Percentiles rank a stretch among this genome's conserved stretches.
Conservation (phyloP, 2,888 invertebrate species). For the Acanthosepion pharaonis region DNA sequence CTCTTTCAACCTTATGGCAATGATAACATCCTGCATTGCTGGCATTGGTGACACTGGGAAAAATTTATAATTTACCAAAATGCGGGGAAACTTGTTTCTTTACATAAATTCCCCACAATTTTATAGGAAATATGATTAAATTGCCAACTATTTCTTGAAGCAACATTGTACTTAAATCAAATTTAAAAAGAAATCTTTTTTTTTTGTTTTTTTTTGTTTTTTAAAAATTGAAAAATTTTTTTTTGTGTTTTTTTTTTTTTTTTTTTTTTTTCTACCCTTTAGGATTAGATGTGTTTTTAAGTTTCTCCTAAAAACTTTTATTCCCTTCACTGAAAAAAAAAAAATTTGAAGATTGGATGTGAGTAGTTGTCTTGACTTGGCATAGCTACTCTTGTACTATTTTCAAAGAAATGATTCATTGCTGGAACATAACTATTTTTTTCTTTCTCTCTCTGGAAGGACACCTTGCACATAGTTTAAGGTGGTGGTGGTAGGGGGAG, state of each 20-base stretch:
- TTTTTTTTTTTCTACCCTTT: not conserved
- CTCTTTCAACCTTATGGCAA: not conserved
- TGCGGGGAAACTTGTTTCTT: not conserved
- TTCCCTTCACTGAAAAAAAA: not conserved
- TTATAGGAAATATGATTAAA: not conserved
- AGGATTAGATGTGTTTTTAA: not conserved
- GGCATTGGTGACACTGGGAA: not conserved
- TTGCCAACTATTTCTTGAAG: too few species aligned
- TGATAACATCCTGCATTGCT: not conserved
- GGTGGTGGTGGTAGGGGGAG: too few species aligned
- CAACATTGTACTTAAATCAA: not conserved
- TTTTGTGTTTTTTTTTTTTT: too few species aligned
- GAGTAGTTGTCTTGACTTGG: too few species aligned
- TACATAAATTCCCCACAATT: not conserved
- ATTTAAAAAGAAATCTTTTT: not conserved
- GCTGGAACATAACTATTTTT: not conserved
- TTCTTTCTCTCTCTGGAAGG: not conserved
- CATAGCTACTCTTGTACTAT: not conserved
- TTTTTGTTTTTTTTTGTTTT: not conserved
- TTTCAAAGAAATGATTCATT: not conserved
- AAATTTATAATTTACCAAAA: not conserved
- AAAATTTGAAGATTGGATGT: too few species aligned
- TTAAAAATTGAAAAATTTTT: too few species aligned
- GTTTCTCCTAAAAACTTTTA: not conserved
- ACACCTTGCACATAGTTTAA: not conserved